Base-by-base conservation (phyloP, 2,797 vertebrate genomes). In the Lindbergichthys nudifrons region DNA sequence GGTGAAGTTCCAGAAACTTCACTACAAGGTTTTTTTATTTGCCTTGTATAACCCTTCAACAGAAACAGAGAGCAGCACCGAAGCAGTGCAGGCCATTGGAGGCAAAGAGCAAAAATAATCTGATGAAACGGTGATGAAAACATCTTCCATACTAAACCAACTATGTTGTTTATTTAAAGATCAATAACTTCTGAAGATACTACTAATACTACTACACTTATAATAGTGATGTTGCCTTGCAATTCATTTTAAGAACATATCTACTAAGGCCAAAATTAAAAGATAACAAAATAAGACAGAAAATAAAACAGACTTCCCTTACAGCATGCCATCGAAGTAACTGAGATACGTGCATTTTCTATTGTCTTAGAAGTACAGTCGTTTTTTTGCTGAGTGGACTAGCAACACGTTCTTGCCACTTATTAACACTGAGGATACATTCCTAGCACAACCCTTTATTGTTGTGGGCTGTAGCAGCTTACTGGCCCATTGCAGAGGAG, bases 401-500 rank as follows among this genome's bases (percentile, higher is more conserved):
- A 41, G 63, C 67, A 36, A 54, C 70, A 62, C 56, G 48, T 39
- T 71, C 63, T 46, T 69, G 59, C 5, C 70, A 46, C 72, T 82
- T 42, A 78, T 80, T 81, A 82, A 66, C 75, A 57, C 54, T 0
- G 11, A 60, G 64, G 58, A 45, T 70, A 10, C 57, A 23, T 10
- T 1, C 52, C 36, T 15, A 15, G 43, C 54, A 1, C 41, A 18
- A 41, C 41, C 45, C 46, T 61, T 7, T 52, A 5, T 19, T 30
- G 68, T 43, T 19, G 16, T 23, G 36, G n/a, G 53, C 70, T 9
- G 57, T n/a, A 1, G 13, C 18, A 41, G 72, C 63, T 74, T 46
- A 57, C 54, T 21, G 62, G 62, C 41, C 77, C 72, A 19, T 77
- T 61, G 58, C 67, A 73, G 72, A 62, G 15, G 54, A 79, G 58